Evolutionary conservation across 2,797 vertebrate genomes (phyloP), one percentile per base, ranked within the genome.

Genomic region (Steatocranus sp.): DNA sequence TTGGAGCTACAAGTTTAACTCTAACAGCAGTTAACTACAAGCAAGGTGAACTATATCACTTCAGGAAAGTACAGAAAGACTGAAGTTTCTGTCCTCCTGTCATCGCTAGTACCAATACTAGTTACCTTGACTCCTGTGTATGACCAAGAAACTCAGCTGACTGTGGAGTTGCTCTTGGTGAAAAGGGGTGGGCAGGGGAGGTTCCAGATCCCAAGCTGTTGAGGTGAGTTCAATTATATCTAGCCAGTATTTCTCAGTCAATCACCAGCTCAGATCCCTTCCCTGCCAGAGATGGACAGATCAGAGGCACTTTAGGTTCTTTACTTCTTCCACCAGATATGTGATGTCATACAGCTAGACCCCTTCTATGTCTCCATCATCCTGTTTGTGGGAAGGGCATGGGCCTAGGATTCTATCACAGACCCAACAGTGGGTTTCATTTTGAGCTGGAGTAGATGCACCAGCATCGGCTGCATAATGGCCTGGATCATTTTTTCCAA

Each of bases 371-470:
- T 97, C 53, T 99, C 98, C 46, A 96, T 98, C 91, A 99, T 99
- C 86, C 96, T 99, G 12, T 99, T 99, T 15, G 94, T 96, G 89
- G 98, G 97, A 38, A 94, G 98, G 63, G 97, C 96, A 9, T 99
- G 98, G 98, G 30, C 6, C 30, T 58, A 32, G 54, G 98, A 99
- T 5, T 98, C 97, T 1, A 10, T 99, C 93, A 98, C 98, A 0
- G 98, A 99, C 86, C 98, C 98, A 4, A 94, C 97, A 14, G 97
- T 99, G 86, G 98, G 98, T 11, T 99, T 98, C 91, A 96, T 97
- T 90, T 97, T 99, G 87, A 99, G 97, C 94, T 97, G 97, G 88
- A 97, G 96, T 5, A 88, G 94, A 3, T 98, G 97, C 97, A 99
- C 96, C 2, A 53, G 94, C 5, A 84, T 97, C 0, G 97, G 98